Conservation (phyloP, 2,888 invertebrate species). For the Agrochola lota region DNA sequence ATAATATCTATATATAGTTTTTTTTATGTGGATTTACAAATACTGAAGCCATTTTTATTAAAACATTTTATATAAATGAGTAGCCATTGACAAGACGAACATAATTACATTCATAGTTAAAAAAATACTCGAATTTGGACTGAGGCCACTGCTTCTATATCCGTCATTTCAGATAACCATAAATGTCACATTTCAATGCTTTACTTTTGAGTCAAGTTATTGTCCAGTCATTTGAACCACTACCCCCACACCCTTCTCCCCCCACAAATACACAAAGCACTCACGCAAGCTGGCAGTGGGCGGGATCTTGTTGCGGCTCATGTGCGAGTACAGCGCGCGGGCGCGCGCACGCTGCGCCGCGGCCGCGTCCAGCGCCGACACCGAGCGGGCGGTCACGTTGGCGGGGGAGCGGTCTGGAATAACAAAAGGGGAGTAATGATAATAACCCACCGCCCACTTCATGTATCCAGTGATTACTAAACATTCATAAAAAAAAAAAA, state of each 20-base stretch:
- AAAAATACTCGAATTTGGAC: no score
- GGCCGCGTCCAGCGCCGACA: slow-evolving; percentile 98
- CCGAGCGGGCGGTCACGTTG: slow-evolving; percentile 92
- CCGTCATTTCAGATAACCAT: background rate
- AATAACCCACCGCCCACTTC: no score
- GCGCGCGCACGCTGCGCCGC: slow-evolving; percentile 97
- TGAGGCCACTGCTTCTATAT: no score
- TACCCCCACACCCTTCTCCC: background rate
- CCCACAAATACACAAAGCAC: slow-evolving; percentile 77
- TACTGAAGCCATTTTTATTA: no score
- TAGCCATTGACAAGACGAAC: no score
- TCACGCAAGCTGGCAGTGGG: slow-evolving; percentile 91
- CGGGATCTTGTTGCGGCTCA: slow-evolving; percentile 93
- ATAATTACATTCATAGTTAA: no score
- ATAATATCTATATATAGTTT: no score
- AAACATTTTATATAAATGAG: no score
- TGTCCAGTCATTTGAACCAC: background rate
- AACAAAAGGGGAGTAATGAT: background rate
- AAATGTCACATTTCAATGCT: background rate
- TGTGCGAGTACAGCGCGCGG: slow-evolving; percentile 95
- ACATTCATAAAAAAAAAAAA: no score
- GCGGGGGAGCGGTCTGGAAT: slow-evolving; percentile 79
- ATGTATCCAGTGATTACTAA: no score
- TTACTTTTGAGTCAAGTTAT: background rate
- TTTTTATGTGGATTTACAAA: no score